phyloP scores from a whole-genome alignment of 2,888 invertebrate species.

The Hirudinaria manillensis region DNA sequence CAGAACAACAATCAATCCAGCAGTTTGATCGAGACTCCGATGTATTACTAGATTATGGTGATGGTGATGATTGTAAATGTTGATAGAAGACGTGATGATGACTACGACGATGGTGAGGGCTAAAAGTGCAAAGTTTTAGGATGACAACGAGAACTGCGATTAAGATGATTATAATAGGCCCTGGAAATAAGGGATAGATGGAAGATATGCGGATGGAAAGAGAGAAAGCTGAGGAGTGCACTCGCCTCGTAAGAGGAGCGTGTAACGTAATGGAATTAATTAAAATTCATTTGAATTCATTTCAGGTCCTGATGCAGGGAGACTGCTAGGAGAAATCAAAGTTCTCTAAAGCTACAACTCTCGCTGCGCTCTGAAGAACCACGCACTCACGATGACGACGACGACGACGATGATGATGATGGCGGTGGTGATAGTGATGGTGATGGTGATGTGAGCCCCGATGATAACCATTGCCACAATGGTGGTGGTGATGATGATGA shows the following conservation, averaged over 20 bases:
- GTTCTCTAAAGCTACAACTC: constrained; percentile 2
- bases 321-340: constrained; percentile 11
- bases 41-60: too few relatives aligned
- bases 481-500: neutral
- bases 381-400: constrained; percentile 3
- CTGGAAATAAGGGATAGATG: neutral
- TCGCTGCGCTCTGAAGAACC: neutral
- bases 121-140: too few relatives aligned
- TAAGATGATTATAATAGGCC: neutral
- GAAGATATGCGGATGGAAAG: neutral
- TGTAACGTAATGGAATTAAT: constrained; percentile 11
- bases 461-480: neutral
- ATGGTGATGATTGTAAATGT: too few relatives aligned
- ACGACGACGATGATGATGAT: constrained; percentile 28
- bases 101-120: too few relatives aligned
- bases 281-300: constrained; percentile 18
- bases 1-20: too few relatives aligned
- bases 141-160: too few relatives aligned
- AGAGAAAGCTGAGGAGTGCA: constrained; percentile 1
- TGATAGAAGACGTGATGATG: too few relatives aligned
- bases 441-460: neutral
- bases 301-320: constrained; percentile 11
- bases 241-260: neutral
- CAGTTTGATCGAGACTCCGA: too few relatives aligned
- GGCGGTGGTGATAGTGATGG: constrained; percentile 17